Evolutionary conservation across 2,113 vertebrate species (phyloP), one percentile per base, ranked within the genome.

Genomic region (Crocuta crocuta): DNA sequence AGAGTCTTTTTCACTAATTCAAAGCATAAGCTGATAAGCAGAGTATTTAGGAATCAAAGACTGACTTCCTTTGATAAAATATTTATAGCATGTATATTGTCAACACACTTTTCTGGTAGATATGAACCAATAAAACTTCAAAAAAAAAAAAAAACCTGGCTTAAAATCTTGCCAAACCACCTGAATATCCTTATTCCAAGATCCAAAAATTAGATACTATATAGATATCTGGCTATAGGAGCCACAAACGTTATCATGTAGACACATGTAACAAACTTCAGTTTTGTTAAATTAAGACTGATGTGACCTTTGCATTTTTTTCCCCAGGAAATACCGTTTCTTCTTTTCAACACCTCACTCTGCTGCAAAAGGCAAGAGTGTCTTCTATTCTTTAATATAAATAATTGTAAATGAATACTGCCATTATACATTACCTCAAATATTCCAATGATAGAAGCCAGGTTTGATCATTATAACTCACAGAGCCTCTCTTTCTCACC

Each of bases 231-330:
- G 48, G 48, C 8, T 43, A 23, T 35, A 83, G 70, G 11, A 92
- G 48, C 74, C 12, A 43, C 48, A 88, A 39, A 87, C 94, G 33
- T 84, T 81, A 55, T 45, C n/a, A 43, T 17, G 15, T 43, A 90
- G 81, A 94, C 21, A 61, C 24, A n/a, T 19, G 17, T 66, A 74
- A 76, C 23, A 85, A 58, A 58, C 50, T 81, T 91, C 11, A 85
- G 28, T 71, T 78, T 73, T 92, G 19, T 93, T 89, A 58, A 74
- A 95, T 86, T 87, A 91, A 97, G 80, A 84, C 4, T 70, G 10
- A 73, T 78, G 11, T 21, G 3, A 80, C 7, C 45, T 80, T n/a
- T 70, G 26, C 43, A 12, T 50, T 95, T 53, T 74, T 89, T 92
- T 74, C 66, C 61, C 31, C 86, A 83, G n/a, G 45, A 70, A 88